Evolutionary conservation across 2,113 vertebrate species (phyloP), one percentile per base, ranked within the genome.

Genomic region (Caranx melampygus): DNA sequence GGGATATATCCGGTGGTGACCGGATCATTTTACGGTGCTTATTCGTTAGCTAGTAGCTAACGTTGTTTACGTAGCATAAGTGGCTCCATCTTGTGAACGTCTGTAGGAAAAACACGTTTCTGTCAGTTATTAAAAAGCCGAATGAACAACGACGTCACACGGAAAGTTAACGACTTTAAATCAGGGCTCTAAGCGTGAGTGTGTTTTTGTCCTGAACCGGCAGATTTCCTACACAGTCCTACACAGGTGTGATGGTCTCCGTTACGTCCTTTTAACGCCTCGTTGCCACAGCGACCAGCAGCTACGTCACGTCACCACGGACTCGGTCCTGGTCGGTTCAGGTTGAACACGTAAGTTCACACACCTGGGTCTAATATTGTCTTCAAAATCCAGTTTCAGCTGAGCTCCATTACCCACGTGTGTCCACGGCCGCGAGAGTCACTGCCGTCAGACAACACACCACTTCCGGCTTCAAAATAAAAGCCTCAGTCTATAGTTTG

Each of bases 381-480:
- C 6, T 2, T 49, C 49, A 47, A 31, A 74, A 5, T 66, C 26
- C n/a, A 18, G 5, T 31, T 49, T 7, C 1, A 26, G 14, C 33
- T 21, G 15, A 42, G 51, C 44, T 72, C 16, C 58, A 31, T 62
- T 34, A 65, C 37, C 72, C 86, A 82, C 79, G 79, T 79, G 86
- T 20, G 4, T 15, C 6, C 13, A 0, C 8, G 3, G n/a, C 3
- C 0, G 11, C 0, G 4, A 5, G 47, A 1, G 0, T 18, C 59
- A 14, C 20, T 26, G 1, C 31, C 7, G 20, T 5, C 1, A 35
- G 1, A 45, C 1, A 21, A 18, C 2, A 7, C 1, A 18, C 4
- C 34, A 26, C 0, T 79, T 84, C 82, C 78, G 33, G 45, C 51
- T 85, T 76, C 71, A 82, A 76, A 88, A 61, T 73, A 79, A 88